These are phyloP conservation scores for Eutolmus rufibarbis DNA, from an alignment of 2,888 invertebrate genomes.

Conservation along the genomic window DNA sequence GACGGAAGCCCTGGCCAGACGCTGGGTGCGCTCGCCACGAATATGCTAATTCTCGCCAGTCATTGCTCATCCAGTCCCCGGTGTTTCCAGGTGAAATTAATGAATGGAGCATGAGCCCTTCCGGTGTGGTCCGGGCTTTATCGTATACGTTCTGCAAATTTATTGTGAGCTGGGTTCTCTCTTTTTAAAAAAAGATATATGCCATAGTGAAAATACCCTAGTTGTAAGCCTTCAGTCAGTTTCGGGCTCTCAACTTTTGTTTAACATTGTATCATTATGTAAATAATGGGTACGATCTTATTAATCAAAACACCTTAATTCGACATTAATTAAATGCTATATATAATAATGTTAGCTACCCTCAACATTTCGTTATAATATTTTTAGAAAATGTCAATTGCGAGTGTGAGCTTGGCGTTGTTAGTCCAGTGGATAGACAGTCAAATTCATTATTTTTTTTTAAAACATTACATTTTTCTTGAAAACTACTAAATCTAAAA, in stretches of 20 bases:
- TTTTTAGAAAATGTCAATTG: too few species aligned
- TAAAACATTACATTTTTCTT: too few species aligned
- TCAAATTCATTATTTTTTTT: too few species aligned
- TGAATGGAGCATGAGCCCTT: background rate
- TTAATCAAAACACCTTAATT: too few species aligned
- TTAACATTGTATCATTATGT: background rate
- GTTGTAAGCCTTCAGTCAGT: background rate
- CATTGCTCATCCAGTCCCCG: conserved; percentile 21
- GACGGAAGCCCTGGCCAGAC: background rate
- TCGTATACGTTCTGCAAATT: background rate
- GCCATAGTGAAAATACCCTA: background rate
- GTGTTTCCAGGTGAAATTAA: conserved; percentile 24
- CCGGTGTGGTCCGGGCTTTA: background rate
- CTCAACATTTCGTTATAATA: too few species aligned
- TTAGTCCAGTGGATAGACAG: too few species aligned
- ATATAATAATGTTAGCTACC: too few species aligned
- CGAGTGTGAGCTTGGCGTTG: too few species aligned
- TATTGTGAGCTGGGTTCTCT: background rate
- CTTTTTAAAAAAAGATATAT: background rate
- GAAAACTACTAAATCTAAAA: too few species aligned
- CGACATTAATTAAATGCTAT: too few species aligned
- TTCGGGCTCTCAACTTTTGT: background rate
- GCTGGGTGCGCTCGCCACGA: background rate
- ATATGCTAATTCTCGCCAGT: conserved; percentile 9
- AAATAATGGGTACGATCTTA: too few species aligned